Base-by-base conservation (phyloP, 1,140 invertebrate genomes). In the Lethrus apterus region DNA sequence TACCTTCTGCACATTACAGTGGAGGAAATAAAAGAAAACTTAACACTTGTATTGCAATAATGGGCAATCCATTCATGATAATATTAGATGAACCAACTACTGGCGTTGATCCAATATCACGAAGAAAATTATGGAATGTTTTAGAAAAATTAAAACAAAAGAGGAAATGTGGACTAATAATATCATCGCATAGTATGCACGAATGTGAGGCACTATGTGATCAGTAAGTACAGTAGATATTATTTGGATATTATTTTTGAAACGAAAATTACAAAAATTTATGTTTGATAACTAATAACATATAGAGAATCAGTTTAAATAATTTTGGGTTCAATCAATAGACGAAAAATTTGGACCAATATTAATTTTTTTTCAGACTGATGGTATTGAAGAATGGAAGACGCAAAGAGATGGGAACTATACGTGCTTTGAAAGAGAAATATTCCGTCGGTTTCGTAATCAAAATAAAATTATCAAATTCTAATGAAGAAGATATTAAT, bases 1-100 rank as follows among this genome's bases (percentile, higher is more conserved):
- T 72, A 32, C 66, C 68, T 21, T 75, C 72, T 57, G 65, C 64
- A 21, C 70, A 68, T 10, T 80, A 77, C 52, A 86, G 83, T 56
- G 85, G 85, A 3, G 89, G 89, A 1, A 93, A 90, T 58, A 90
- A 89, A 61, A 68, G 89, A 21, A 89, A 92, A 58, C 62, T 93
- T 30, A 86, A 81, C 44, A 83, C 85, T 35, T 87, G 85, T 2
- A 78, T 93, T 48, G 79, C 87, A 10, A 64, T 91, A 29, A 77
- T 91, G 19, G 87, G 83, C 19, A 79, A 81, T 66, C 86, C 86
- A 18, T 72, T 75, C 24, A 70, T 90, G 21, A 76, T 89, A 38
- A 77, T 89, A 38, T 62, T 91, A 57, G 86, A 83, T 56, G 80
- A 83, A 59, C 79, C 79, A 1, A 82, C 78, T 1, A 80, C 76